Percentiles rank a stretch among this genome's conserved stretches.
Evolutionary conservation across 2,888 invertebrate genomes (phyloP).

Genomic region (Lepetodrilus schrolli): DNA sequence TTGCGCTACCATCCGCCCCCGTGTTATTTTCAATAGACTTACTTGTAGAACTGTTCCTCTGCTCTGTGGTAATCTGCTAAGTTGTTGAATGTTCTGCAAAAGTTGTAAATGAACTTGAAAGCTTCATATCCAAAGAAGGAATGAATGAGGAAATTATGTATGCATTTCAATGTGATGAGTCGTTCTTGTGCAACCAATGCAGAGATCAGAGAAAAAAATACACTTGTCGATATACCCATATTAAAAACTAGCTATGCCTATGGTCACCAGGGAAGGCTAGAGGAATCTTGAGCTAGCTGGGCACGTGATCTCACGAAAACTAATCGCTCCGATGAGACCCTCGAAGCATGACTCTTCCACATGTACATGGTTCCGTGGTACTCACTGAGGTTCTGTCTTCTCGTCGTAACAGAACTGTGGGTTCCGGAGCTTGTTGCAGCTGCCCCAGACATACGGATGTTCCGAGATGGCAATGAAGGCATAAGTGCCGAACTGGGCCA

Average conservation of each 20-base stretch:
- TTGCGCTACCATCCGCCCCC: too few relatives aligned
- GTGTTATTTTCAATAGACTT: too few relatives aligned
- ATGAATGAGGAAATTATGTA: too few relatives aligned
- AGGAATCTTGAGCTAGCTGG: too few relatives aligned
- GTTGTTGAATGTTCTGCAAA: conserved; percentile 21
- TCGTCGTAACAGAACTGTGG: conserved; percentile 39
- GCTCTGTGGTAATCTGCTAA: conserved; percentile 32
- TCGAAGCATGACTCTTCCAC: background rate
- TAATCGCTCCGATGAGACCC: background rate
- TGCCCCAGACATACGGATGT: conserved; percentile 59
- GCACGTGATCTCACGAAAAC: too few relatives aligned
- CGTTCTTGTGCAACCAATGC: too few relatives aligned
- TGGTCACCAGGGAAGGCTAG: too few relatives aligned
- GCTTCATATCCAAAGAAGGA: too few relatives aligned
- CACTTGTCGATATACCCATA: too few relatives aligned
- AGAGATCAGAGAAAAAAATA: too few relatives aligned
- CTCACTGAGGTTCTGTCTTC: conserved; percentile 33
- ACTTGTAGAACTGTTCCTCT: conserved; percentile 47
- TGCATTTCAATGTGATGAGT: too few relatives aligned
- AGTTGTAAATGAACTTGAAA: background rate
- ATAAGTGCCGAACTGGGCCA: conserved; percentile 67
- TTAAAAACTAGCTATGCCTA: too few relatives aligned
- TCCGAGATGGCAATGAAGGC: conserved; percentile 62
- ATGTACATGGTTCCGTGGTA: background rate
- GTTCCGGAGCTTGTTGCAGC: conserved; percentile 52